Percentiles rank a stretch among this genome's conserved stretches.
Evolutionary conservation across 2,888 invertebrate species (phyloP).

Genomic region (Allolobophora icterica): DNA sequence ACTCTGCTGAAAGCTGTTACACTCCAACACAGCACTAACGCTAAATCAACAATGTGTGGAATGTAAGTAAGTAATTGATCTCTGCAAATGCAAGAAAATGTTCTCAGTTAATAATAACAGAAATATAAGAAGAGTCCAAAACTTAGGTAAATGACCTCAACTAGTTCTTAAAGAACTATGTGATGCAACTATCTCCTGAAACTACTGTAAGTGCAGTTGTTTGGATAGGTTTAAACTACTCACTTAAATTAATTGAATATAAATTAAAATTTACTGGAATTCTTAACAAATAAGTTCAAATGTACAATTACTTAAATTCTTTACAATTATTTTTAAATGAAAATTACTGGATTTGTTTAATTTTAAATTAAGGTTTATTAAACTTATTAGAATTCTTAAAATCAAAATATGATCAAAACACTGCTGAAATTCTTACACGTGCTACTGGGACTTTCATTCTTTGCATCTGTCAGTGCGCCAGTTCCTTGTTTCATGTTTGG

Average conservation of each 20-base stretch:
- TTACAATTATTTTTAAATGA: not conserved
- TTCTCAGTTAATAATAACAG: not conserved
- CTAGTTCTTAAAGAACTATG: not conserved
- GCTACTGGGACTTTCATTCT: not conserved
- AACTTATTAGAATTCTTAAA: not conserved
- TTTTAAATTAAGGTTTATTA: not conserved
- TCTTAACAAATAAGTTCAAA: not conserved
- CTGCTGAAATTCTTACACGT: not conserved
- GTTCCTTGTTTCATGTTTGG: not conserved
- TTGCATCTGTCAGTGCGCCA: not conserved
- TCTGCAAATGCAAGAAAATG: not conserved
- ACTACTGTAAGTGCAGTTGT: not conserved
- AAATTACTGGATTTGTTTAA: not conserved
- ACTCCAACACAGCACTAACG: not conserved
- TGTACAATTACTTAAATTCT: not conserved
- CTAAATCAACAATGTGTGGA: not conserved
- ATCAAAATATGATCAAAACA: not conserved
- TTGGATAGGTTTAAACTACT: not conserved
- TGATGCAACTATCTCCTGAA: not conserved
- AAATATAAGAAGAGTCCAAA: not conserved
- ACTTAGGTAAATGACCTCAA: not conserved
- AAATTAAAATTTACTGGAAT: not conserved
- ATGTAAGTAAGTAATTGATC: not conserved
- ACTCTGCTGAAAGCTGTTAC: not conserved
- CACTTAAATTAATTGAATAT: not conserved